Evolutionary conservation across 2,888 invertebrate species (phyloP), one percentile per base, ranked within the genome.

Genomic region (Pseudeuparius sepicola): DNA sequence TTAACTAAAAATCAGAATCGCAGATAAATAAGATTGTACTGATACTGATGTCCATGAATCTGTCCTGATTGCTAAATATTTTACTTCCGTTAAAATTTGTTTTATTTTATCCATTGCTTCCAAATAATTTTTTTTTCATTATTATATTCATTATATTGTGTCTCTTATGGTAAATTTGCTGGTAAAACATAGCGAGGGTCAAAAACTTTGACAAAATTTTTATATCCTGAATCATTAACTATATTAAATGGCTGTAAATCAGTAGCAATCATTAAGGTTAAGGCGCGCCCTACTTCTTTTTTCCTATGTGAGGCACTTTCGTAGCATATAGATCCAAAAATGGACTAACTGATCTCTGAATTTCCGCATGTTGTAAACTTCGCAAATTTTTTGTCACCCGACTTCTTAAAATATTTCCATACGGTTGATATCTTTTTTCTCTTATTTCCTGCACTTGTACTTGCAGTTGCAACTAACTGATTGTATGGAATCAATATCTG

Each of bases 191-290:
- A 44, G 18, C 38, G 35, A 7, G 40, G 40, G 24, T 45, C 43
- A 5, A 42, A 13, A 13, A 40, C 17, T 4, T 30, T 25, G 12
- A 39, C 18, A 26, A 45, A 41, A n/a, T 29, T 36, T 26, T 24
- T 42, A 33, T 42, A 44, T 11, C 40, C 38, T 14, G 11, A 24
- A 32, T 44, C 40, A 23, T 42, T 40, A 3, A 41, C 40, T 14
- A 42, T 37, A 9, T 28, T 36, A 28, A 41, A 43, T 10, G 44
- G 39, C 12, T 44, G 43, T 11, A 42, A 37, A 20, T 44, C 44
- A 11, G 10, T 27, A 9, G 34, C 40, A 25, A 45, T 33, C 40
- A 42, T 42, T 28, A 30, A n/a, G 23, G 20, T 10, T 9, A 30
- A 9, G 24, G 26, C 11, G 25, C 16, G 20, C 14, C 36, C 25